A percentile compares a stretch with the other conserved stretches of the same genome.
Conservation (phyloP, 2,797 vertebrate genomes). For the Poecilia wingei region DNA sequence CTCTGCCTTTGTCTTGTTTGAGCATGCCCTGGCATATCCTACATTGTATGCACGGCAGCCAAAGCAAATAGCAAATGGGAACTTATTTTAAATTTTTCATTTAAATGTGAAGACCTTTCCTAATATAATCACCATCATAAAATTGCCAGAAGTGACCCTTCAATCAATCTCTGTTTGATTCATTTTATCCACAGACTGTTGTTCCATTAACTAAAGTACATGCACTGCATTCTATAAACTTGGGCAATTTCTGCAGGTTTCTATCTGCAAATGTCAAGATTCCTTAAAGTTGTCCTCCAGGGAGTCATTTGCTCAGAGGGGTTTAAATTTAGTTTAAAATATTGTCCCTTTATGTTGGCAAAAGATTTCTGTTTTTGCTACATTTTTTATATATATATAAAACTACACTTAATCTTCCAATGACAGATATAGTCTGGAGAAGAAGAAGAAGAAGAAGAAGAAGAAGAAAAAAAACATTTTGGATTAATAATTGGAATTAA, state of each 20-base stretch:
- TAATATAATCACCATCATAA: constrained; percentile 76
- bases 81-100: constrained; percentile 80
- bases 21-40: constrained; percentile 81
- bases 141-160: constrained; percentile 72
- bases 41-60: constrained; percentile 65
- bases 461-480: not conserved
- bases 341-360: not conserved
- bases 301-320: constrained; percentile 10
- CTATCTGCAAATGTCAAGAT: constrained; percentile 43
- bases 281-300: constrained; percentile 29
- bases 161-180: constrained; percentile 75
- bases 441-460: no score
- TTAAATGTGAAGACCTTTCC: constrained; percentile 79
- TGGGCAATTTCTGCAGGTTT: constrained; percentile 33
- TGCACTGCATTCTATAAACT: constrained; percentile 38
- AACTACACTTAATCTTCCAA: not conserved
- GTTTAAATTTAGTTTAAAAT: constrained; percentile 8
- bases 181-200: constrained; percentile 68
- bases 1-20: constrained; percentile 78
- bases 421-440: not conserved
- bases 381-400: not conserved
- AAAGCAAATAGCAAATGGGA: constrained; percentile 83
- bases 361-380: not conserved
- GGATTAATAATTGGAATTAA: not conserved
- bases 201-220: constrained; percentile 69